phyloP scores from a whole-genome alignment of 2,888 invertebrate genomes.

The Clivina fossor region DNA sequence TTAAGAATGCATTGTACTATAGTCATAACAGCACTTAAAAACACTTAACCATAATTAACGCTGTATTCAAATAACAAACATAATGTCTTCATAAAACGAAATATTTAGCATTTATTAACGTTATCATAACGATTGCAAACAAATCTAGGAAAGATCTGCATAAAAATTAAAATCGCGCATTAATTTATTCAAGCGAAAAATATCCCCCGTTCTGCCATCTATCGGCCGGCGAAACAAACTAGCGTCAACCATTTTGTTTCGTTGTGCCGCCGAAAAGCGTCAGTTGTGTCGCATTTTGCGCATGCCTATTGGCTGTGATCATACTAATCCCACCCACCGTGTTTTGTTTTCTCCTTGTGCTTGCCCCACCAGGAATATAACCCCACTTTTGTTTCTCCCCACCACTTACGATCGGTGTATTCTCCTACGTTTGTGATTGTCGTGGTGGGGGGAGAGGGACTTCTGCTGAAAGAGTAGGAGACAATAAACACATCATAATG shows the following conservation, averaged over 20 bases:
- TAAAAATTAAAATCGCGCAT: constrained; percentile 26
- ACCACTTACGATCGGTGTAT: constrained; percentile 39
- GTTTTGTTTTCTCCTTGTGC: constrained; percentile 43
- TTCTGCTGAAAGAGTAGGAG: constrained; percentile 43
- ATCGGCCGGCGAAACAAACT: constrained; percentile 44
- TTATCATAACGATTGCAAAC: constrained; percentile 25
- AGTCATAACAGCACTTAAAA: too few relatives aligned
- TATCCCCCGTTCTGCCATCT: constrained; percentile 52
- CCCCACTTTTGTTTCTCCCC: constrained; percentile 39
- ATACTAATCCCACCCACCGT: constrained; percentile 46
- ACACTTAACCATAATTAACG: constrained; percentile 15
- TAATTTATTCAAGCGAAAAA: constrained; percentile 34
- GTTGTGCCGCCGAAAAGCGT: constrained; percentile 54
- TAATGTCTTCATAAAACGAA: constrained; percentile 26
- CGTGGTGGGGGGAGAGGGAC: constrained; percentile 40
- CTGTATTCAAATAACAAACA: constrained; percentile 14
- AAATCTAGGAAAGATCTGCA: constrained; percentile 27
- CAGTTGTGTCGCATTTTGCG: constrained; percentile 51
- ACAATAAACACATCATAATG: constrained; percentile 56
- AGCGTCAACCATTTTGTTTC: constrained; percentile 64
- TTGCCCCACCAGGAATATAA: constrained; percentile 41
- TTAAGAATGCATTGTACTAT: too few relatives aligned
- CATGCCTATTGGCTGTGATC: constrained; percentile 57
- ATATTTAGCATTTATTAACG: constrained; percentile 23
- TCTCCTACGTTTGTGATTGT: constrained; percentile 38